Percentiles rank a stretch among this genome's conserved stretches.
phyloP scores from a whole-genome alignment of 2,888 invertebrate species.

The Pyrrhosoma nymphula region DNA sequence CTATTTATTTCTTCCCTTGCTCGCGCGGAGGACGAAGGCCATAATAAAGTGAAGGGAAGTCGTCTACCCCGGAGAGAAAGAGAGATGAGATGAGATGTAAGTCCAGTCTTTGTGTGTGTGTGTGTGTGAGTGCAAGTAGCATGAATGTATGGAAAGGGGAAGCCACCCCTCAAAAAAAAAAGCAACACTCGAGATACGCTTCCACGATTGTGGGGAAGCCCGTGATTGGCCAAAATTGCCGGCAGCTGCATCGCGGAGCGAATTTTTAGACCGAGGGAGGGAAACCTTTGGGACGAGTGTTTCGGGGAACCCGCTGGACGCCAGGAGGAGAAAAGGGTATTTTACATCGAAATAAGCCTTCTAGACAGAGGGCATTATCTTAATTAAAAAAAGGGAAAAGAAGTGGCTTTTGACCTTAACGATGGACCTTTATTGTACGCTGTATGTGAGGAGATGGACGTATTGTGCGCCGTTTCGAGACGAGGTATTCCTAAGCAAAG shows the following conservation, averaged over 20 bases:
- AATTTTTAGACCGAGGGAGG: background rate
- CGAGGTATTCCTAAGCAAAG: no score
- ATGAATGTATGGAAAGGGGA: background rate
- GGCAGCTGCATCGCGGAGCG: background rate
- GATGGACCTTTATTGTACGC: no score
- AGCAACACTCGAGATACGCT: background rate
- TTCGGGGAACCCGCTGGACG: background rate
- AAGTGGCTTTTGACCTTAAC: background rate
- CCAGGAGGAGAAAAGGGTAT: background rate
- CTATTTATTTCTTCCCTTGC: background rate
- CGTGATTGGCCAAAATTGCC: slow-evolving; percentile 12
- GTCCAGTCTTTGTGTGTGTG: no score
- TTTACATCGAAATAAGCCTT: background rate
- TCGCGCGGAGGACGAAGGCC: background rate
- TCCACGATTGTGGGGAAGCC: background rate
- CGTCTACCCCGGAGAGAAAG: background rate
- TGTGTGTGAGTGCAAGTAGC: background rate
- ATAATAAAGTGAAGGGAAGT: background rate
- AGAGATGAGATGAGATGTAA: background rate
- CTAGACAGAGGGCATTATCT: background rate
- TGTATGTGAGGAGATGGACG: no score
- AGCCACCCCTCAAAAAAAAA: background rate
- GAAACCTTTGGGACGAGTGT: background rate
- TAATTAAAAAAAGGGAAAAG: background rate
- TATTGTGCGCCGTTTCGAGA: no score